Percentiles rank a stretch among this genome's conserved stretches.
phyloP scores from a whole-genome alignment of 2,888 invertebrate species.

The Agonopterix arenella region DNA sequence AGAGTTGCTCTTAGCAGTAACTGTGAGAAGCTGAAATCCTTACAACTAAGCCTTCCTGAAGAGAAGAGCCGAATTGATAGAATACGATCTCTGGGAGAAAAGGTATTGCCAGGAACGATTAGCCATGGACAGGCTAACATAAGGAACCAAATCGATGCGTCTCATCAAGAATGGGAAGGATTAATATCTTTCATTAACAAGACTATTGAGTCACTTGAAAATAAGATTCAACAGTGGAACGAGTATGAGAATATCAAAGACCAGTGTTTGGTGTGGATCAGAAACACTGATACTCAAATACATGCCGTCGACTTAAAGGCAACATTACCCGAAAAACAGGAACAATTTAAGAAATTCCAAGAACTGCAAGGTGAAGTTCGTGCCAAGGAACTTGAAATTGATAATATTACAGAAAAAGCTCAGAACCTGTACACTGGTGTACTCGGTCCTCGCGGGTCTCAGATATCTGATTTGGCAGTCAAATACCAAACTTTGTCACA shows the following conservation, averaged over 20 bases:
- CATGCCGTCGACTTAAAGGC: constrained; percentile 92
- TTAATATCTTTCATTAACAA: constrained; percentile 85
- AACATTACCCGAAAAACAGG: constrained; percentile 88
- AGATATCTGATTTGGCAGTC: constrained; percentile 92
- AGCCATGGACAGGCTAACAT: constrained; percentile 90
- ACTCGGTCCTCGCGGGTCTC: constrained; percentile 84
- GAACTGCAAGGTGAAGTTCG: constrained; percentile 90
- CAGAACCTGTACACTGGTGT: constrained; percentile 88
- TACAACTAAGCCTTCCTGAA: constrained; percentile 87
- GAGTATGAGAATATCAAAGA: constrained; percentile 93
- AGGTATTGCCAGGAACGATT: constrained; percentile 91
- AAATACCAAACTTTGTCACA: constrained; percentile 94
- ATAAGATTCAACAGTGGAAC: constrained; percentile 92
- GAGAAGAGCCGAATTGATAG: constrained; percentile 90
- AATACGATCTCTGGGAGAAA: constrained; percentile 89
- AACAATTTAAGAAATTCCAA: constrained; percentile 88
- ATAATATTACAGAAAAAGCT: constrained; percentile 93
- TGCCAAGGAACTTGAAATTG: constrained; percentile 94
- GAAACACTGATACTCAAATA: constrained; percentile 90
- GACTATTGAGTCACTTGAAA: constrained; percentile 87
- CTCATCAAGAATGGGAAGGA: constrained; percentile 94
- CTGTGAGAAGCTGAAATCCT: constrained; percentile 88
- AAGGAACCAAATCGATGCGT: constrained; percentile 90
- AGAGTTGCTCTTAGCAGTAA: constrained; percentile 91
- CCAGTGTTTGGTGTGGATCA: constrained; percentile 90